phyloP scores from a whole-genome alignment of 1,140 invertebrate genomes.

The Hyles vespertilio region DNA sequence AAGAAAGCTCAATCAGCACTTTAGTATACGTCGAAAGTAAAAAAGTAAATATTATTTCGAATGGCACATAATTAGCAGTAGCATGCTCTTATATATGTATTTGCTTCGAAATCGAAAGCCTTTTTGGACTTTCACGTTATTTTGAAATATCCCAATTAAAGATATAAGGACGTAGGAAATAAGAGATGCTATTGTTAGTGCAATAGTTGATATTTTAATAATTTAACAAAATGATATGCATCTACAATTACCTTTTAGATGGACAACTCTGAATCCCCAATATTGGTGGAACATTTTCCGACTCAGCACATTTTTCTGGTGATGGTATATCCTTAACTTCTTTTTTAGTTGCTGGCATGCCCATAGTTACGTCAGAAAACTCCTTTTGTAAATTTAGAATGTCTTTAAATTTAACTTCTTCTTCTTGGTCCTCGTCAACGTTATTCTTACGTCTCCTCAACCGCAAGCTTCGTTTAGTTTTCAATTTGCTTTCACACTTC shows the following conservation, averaged over 20 bases:
- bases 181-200: neutral
- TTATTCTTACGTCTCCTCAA: conserved; percentile 31
- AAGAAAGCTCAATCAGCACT: too few species aligned
- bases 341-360: conserved; percentile 37
- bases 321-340: conserved; percentile 45
- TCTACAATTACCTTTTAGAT: conserved; percentile 54
- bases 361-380: conserved; percentile 56
- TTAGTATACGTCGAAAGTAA: too few species aligned
- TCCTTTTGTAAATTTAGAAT: conserved; percentile 55
- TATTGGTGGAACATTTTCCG: conserved; percentile 46
- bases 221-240: neutral
- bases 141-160: too few species aligned
- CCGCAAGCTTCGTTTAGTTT: conserved; percentile 30
- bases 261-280: conserved; percentile 54
- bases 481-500: conserved; percentile 5
- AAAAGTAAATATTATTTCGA: too few species aligned
- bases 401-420: conserved; percentile 42
- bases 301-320: conserved; percentile 35
- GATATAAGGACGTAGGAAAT: too few species aligned
- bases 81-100: too few species aligned
- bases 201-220: neutral
- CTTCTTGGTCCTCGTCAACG: conserved; percentile 23
- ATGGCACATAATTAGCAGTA: too few species aligned
- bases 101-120: too few species aligned
- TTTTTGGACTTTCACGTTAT: too few species aligned